Evolutionary conservation across 2,888 invertebrate genomes (phyloP), one percentile per base, ranked within the genome.

Genomic region (Melitaea athalia): DNA sequence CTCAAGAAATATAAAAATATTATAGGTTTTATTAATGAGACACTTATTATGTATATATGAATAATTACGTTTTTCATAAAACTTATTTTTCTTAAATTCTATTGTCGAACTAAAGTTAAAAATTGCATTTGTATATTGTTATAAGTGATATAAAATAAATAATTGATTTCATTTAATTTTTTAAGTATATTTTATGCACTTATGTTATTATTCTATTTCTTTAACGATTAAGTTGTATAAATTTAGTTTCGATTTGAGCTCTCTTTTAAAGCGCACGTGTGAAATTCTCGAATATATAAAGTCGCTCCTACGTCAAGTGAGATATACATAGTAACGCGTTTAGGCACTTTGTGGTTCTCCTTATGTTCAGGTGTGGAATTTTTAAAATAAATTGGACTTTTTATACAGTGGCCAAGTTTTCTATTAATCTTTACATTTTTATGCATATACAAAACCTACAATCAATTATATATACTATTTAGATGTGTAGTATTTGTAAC

Each of bases 391-490:
- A 70, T 72, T 76, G 75, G 74, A 76, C 74, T 75, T 74, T 68
- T 66, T 68, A 75, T 70, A 72, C 83, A 85, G 87, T 83, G 88
- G 91, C 92, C 91, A 91, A 91, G 78, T 87, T 91, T 90, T 85
- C 45, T 81, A 88, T 85, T 86, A 86, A 83, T 82, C 78, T 91
- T 88, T 91, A 91, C 89, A 87, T 89, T 90, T 90, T 86, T 90
- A 90, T 88, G 88, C 87, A 85, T 91, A 89, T 91, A 91, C 88
- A 88, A 49, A 82, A 87, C 87, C 83, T 77, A 81, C 81, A 78
- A 74, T 76, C 86, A 80, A 83, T 81, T 80, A 80, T 82, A 87
- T 83, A 80, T 90, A 86, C 85, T 83, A 85, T 85, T 86, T 91
- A 89, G 88, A 87, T 71, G 78, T 81, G 86, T 91, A 91, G 91